Percentiles rank a stretch among this genome's conserved stretches.
phyloP scores from a whole-genome alignment of 2,888 invertebrate species.

The Tinea trinotella region DNA sequence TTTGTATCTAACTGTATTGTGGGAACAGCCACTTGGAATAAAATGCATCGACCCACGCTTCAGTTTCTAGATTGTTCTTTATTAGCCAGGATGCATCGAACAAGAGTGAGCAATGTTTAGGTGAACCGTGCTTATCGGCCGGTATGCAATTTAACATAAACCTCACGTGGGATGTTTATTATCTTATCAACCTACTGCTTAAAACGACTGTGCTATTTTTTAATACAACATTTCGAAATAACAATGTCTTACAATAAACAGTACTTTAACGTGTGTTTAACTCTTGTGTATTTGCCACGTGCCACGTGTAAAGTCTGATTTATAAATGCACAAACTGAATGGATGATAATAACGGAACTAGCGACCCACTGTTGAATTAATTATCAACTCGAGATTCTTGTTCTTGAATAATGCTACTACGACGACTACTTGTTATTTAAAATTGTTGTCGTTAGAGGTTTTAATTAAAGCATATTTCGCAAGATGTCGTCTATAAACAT shows the following conservation, averaged over 20 bases:
- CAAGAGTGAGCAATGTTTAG: not conserved
- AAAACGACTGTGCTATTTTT: slow-evolving; percentile 51
- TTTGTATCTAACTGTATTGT: slow-evolving; percentile 11
- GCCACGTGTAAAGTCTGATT: slow-evolving; percentile 2
- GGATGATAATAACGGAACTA: slow-evolving; percentile 4
- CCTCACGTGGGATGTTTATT: slow-evolving; percentile 53
- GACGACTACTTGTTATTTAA: not conserved
- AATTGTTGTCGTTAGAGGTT: not conserved
- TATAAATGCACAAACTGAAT: not conserved
- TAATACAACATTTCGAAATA: slow-evolving; percentile 11
- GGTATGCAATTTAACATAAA: slow-evolving; percentile 21
- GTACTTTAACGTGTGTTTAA: not conserved
- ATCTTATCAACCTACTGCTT: slow-evolving; percentile 55
- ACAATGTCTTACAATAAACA: not conserved
- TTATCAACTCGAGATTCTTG: not conserved
- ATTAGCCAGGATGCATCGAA: slow-evolving; percentile 29
- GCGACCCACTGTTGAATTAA: not conserved
- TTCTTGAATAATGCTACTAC: not conserved
- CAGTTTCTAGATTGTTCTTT: slow-evolving; percentile 1
- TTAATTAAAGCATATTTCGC: not conserved
- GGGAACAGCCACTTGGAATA: slow-evolving; percentile 4
- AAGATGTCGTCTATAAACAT: not conserved
- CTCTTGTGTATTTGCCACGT: slow-evolving; percentile 11
- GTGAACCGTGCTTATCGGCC: slow-evolving; percentile 23
- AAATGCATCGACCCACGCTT: slow-evolving; percentile 8